Evolutionary conservation across 2,888 invertebrate genomes (phyloP).

Genomic region (Sesia apiformis): DNA sequence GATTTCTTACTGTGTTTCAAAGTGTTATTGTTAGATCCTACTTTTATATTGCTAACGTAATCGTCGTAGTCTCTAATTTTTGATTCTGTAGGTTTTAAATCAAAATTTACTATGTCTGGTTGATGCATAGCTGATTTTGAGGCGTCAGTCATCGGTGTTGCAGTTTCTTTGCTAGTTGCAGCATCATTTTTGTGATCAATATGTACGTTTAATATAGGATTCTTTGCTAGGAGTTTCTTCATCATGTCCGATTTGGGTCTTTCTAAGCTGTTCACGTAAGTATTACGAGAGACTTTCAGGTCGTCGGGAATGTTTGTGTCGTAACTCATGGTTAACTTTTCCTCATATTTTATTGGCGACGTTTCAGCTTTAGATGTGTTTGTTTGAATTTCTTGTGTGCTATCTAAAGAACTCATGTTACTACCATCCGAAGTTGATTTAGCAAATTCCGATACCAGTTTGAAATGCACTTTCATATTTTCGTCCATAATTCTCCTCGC

Average conservation of each 20-base stretch:
- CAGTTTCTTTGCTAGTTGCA: constrained; percentile 34
- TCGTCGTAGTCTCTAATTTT: constrained; percentile 54
- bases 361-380: constrained; percentile 27
- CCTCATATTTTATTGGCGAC: constrained; percentile 49
- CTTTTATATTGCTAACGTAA: constrained; percentile 64
- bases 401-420: constrained; percentile 56
- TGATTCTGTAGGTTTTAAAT: constrained; percentile 44
- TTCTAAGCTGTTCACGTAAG: constrained; percentile 76
- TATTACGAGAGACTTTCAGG: constrained; percentile 76
- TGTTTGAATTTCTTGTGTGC: constrained; percentile 37
- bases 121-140: constrained; percentile 62
- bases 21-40: constrained; percentile 63
- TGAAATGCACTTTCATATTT: constrained; percentile 64
- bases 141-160: constrained; percentile 46
- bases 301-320: constrained; percentile 78
- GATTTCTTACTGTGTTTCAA: constrained; percentile 47
- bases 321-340: constrained; percentile 58
- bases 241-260: constrained; percentile 77
- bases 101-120: constrained; percentile 68
- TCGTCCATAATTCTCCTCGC: constrained; percentile 65
- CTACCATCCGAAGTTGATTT: constrained; percentile 66
- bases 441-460: constrained; percentile 64
- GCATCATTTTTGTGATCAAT: constrained; percentile 53
- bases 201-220: constrained; percentile 63
- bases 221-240: constrained; percentile 71